Evolutionary conservation across 2,797 vertebrate species (phyloP).

Genomic region (Acrocephalus scirpaceus): DNA sequence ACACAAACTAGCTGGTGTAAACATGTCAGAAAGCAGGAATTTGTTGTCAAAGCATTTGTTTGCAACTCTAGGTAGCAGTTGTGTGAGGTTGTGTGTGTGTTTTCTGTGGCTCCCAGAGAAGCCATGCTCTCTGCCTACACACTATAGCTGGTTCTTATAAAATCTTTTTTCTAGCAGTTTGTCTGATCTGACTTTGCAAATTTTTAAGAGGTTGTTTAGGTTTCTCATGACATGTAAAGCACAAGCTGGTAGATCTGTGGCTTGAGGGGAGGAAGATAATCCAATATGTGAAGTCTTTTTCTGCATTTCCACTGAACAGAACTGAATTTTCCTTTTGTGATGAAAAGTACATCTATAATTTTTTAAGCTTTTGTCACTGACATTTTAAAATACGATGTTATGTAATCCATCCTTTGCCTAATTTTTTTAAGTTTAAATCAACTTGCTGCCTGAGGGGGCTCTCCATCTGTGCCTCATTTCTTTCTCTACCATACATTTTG

Average conservation of each 20-base stretch:
- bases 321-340: neutral
- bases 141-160: neutral
- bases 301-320: neutral
- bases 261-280: neutral
- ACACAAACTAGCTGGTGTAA: neutral
- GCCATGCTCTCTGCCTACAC: neutral
- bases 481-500: neutral
- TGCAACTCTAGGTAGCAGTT: neutral
- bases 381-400: neutral
- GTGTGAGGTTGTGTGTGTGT: neutral
- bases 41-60: neutral
- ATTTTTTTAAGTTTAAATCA: neutral
- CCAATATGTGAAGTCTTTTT: neutral
- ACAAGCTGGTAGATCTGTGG: neutral
- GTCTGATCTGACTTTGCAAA: neutral
- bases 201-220: neutral
- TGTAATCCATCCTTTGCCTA: neutral
- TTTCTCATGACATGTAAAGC: neutral
- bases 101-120: neutral
- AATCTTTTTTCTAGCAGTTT: neutral
- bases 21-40: neutral
- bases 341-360: neutral
- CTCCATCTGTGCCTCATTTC: neutral
- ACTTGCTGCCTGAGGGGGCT: neutral
- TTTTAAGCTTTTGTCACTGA: neutral